These are phyloP conservation scores for Atethmia centrago DNA, from an alignment of 2,888 invertebrate species.

Conservation along the genomic window DNA sequence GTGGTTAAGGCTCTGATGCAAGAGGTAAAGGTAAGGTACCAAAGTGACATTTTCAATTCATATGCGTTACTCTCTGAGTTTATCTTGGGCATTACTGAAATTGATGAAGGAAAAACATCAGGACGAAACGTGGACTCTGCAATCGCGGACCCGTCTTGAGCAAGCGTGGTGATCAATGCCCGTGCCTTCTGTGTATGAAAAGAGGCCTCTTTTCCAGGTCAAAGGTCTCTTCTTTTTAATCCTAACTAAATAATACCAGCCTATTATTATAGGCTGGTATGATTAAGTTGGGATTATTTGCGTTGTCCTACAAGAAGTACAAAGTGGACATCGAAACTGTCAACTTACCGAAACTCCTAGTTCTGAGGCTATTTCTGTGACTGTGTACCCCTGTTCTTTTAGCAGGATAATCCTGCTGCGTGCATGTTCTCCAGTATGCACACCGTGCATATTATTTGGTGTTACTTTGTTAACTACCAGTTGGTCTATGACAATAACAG, in stretches of 20 bases:
- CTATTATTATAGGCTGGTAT: background rate
- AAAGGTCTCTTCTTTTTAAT: no score
- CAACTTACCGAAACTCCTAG: background rate
- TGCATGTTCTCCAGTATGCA: background rate
- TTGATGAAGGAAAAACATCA: no score
- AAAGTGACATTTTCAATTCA: no score
- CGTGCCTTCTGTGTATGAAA: background rate
- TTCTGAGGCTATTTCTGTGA: background rate
- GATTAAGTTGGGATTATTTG: background rate
- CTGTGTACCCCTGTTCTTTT: background rate
- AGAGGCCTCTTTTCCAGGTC: background rate
- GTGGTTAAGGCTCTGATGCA: no score
- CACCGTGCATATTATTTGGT: background rate
- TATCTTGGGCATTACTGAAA: no score
- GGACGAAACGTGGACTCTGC: no score
- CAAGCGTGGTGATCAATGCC: background rate
- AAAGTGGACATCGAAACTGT: background rate
- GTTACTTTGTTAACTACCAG: background rate
- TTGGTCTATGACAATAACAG: background rate
- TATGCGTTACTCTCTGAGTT: no score
- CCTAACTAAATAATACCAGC: no score
- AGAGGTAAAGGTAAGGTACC: no score
- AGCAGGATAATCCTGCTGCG: background rate
- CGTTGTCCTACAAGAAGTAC: background rate
- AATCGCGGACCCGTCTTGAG: no score